Percentiles rank a stretch among this genome's conserved stretches.
Evolutionary conservation across 2,888 invertebrate species (phyloP).

Genomic region (Pristionchus fissidentatus): DNA sequence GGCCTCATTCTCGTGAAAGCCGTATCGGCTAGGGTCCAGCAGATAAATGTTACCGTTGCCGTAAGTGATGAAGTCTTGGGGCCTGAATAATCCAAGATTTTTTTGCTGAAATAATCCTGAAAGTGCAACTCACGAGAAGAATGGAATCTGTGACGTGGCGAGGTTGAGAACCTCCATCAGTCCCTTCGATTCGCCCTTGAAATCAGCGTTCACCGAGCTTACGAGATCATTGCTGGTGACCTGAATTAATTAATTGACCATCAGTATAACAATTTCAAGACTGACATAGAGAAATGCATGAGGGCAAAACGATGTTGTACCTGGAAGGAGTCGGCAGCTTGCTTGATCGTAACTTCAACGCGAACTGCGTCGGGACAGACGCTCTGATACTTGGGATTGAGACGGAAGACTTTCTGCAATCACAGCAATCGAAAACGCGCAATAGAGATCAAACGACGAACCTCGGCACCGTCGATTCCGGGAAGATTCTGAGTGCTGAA

Average conservation of each 20-base stretch:
- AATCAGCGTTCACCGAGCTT: constrained; percentile 18
- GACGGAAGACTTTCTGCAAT: neutral
- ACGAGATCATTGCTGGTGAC: constrained; percentile 25
- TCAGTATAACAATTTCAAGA: neutral
- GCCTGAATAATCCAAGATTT: neutral
- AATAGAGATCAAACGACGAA: neutral
- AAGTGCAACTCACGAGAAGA: constrained; percentile 18
- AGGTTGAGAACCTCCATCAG: constrained; percentile 44
- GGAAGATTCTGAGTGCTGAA: neutral
- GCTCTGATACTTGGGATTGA: neutral
- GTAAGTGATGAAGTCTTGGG: constrained; percentile 29
- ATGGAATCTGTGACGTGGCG: constrained; percentile 2
- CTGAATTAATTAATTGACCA: constrained; percentile 1
- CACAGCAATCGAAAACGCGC: neutral
- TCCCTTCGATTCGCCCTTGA: neutral
- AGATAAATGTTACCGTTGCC: constrained; percentile 45
- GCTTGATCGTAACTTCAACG: constrained; percentile 30
- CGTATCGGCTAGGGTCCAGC: neutral
- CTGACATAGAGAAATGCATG: neutral
- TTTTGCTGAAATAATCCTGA: neutral
- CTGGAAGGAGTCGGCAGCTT: constrained; percentile 43
- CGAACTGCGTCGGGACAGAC: constrained; percentile 24
- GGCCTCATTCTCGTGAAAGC: neutral
- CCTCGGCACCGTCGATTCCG: neutral
- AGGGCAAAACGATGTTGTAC: neutral